phyloP scores from a whole-genome alignment of 2,113 vertebrate genomes.

The Turnix velox region DNA sequence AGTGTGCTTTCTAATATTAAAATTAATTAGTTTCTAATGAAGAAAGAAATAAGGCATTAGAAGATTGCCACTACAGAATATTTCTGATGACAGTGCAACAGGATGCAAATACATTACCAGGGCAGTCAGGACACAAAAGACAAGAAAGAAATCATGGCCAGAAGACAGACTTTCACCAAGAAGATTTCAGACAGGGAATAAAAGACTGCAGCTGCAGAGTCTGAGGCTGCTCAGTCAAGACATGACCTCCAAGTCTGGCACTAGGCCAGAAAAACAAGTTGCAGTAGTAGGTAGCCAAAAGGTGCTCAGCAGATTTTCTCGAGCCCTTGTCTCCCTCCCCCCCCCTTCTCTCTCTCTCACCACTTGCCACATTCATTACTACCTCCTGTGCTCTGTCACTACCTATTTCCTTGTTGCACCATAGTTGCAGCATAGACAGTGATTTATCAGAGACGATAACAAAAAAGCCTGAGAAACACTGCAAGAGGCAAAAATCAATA shows the following conservation, averaged over 20 bases:
- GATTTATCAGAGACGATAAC: background rate
- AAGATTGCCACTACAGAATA: background rate
- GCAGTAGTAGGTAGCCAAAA: background rate
- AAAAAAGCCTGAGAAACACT: background rate
- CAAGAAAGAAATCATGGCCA: background rate
- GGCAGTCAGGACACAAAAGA: background rate
- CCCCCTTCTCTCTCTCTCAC: background rate
- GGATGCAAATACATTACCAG: background rate
- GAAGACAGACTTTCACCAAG: background rate
- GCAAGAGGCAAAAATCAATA: background rate
- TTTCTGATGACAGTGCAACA: background rate
- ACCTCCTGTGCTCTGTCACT: background rate
- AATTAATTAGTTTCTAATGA: background rate
- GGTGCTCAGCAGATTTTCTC: background rate
- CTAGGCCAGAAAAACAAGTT: background rate
- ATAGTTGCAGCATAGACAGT: background rate
- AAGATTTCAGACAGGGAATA: background rate
- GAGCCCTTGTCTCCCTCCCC: background rate
- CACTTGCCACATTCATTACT: background rate
- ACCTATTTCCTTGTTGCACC: background rate
- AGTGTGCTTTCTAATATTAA: background rate
- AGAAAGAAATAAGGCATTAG: background rate
- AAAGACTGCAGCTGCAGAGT: background rate
- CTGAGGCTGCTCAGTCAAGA: background rate
- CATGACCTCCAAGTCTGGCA: background rate